These are phyloP conservation scores for Myotis vivesi DNA, from an alignment of 2,797 vertebrate genomes.

Conservation along the genomic window DNA sequence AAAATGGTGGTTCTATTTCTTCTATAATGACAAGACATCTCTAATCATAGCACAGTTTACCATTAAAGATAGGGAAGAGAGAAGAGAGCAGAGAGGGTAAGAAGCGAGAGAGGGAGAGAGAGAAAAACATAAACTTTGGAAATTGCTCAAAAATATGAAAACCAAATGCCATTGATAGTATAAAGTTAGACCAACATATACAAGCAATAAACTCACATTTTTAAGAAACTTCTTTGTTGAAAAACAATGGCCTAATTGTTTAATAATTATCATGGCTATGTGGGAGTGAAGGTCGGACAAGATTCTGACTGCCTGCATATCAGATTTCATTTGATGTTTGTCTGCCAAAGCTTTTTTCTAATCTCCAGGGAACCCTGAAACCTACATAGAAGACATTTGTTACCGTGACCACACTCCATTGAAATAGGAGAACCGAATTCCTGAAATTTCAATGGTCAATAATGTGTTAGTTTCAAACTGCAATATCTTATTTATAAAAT, in stretches of 20 bases:
- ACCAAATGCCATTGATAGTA: not conserved
- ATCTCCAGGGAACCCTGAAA: slow-evolving; percentile 41
- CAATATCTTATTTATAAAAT: slow-evolving; percentile 27
- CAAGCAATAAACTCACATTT: not conserved
- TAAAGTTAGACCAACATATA: not conserved
- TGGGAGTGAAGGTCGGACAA: slow-evolving; percentile 39
- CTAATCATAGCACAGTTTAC: not conserved
- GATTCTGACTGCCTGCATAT: slow-evolving; percentile 28
- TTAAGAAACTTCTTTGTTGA: slow-evolving; percentile 36
- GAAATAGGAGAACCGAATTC: slow-evolving; percentile 44
- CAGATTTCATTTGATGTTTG: slow-evolving; percentile 54
- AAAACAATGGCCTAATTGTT: slow-evolving; percentile 58
- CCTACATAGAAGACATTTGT: slow-evolving; percentile 19
- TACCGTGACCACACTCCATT: not conserved
- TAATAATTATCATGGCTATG: slow-evolving; percentile 29
- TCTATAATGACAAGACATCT: not conserved
- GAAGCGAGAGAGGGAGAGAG: not conserved
- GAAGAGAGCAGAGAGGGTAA: not conserved
- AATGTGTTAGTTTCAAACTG: slow-evolving; percentile 32
- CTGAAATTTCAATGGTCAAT: slow-evolving; percentile 29
- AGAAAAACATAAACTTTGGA: not conserved
- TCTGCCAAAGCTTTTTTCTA: slow-evolving; percentile 34
- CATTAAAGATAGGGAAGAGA: not conserved
- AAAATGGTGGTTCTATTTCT: not conserved
- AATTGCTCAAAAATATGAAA: slow-evolving; percentile 9